Base-by-base conservation (phyloP, 2,888 invertebrate species). In the Prenolepis imparis region DNA sequence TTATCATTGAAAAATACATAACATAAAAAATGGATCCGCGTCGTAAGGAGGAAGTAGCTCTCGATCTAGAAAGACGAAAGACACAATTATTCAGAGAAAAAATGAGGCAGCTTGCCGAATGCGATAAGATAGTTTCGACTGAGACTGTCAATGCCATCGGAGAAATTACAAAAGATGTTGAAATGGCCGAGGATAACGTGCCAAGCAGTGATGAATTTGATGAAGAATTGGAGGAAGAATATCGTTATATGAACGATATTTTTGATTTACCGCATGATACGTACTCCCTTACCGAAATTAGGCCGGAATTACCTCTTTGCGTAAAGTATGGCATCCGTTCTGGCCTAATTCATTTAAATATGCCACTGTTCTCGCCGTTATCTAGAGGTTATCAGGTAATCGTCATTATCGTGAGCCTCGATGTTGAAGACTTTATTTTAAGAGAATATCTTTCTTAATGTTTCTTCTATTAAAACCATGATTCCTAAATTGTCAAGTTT, bases 321-420 rank as follows among this genome's bases (percentile, higher is more conserved):
- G 82, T 92, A 0, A 92, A 92, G 73, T 94, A 92, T 32, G 92
- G 92, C 3, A 85, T 93, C 12, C 92, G 93, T 3, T 92, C 94
- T 0, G 94, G 94, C 1, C 63, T 88, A 18, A 91, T 91, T n/a
- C 93, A 94, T 48, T 86, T 92, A 28, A 89, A 91, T 21, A 91
- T 92, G 92, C 73, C 82, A 0, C 89, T 90, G 72, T 93, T 94
- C 84, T 92, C 94, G n/a, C 93, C 93, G 3, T 83, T 94, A 39
- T 93, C 94, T n/a, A 91, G 94, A 78, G 94, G 94, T n/a, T 90
- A 92, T 85, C 94, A 94, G 91, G 94, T 94, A 89, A 84, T 52
- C n/a, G 11, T 4, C 21, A 44, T 21, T 11, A 12, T 9, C 3
- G 39, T 24, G 18, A 24, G 0, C 24, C 48, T 52, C n/a, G 4